A percentile compares a stretch with the other conserved stretches of the same genome.
Evolutionary conservation across 1,140 invertebrate genomes (phyloP).

Genomic region (Subanguina moxae): DNA sequence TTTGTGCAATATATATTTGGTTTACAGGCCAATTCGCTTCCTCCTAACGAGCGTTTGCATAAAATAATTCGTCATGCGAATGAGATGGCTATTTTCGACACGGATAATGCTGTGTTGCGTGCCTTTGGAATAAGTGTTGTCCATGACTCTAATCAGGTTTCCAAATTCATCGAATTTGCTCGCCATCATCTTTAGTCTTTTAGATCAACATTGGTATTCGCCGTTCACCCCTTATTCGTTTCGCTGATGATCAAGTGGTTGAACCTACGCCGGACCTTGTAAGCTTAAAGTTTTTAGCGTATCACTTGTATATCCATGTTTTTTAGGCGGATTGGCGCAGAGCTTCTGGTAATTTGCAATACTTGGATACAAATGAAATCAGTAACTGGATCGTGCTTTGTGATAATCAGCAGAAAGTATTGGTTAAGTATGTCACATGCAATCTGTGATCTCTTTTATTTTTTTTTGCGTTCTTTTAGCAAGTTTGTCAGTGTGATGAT

Average conservation of each 20-base stretch:
- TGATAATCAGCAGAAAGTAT: neutral
- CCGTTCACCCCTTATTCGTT: conserved; percentile 24
- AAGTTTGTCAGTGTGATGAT: conserved; percentile 25
- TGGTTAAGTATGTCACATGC: conserved; percentile 1
- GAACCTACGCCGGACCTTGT: conserved; percentile 28
- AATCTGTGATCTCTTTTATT: too few relatives aligned
- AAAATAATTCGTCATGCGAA: conserved; percentile 32
- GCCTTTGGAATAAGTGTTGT: conserved; percentile 28
- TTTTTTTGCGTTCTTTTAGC: conserved; percentile 4
- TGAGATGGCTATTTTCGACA: conserved; percentile 26
- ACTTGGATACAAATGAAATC: conserved; percentile 21
- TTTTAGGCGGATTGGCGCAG: conserved; percentile 32
- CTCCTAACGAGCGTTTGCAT: conserved; percentile 25
- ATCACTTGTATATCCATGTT: neutral
- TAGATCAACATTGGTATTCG: conserved; percentile 27
- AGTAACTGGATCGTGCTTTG: conserved; percentile 31
- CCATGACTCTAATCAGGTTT: conserved; percentile 17
- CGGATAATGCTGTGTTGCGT: conserved; percentile 21
- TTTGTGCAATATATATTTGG: neutral
- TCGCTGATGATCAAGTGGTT: conserved; percentile 32
- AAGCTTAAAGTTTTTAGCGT: conserved; percentile 20
- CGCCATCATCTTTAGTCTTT: neutral
- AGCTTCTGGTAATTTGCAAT: conserved; percentile 12
- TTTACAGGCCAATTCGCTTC: conserved; percentile 25
- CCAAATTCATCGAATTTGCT: neutral